Base-by-base conservation (phyloP, 2,797 vertebrate species). In the Sebastes elongatus region DNA sequence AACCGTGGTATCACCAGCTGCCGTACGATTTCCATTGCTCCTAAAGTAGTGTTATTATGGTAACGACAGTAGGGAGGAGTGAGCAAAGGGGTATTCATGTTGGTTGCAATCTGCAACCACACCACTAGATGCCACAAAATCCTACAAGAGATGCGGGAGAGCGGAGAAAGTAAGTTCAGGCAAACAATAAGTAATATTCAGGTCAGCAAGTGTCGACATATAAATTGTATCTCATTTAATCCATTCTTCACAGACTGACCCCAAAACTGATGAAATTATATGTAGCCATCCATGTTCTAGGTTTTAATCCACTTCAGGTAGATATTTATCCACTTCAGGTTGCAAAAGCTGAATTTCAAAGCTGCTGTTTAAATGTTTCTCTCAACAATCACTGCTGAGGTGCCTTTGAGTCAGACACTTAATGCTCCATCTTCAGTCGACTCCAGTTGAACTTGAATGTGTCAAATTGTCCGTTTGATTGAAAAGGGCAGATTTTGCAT, bases 401-500 rank as follows among this genome's bases (percentile, higher is more conserved):
- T 25, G 35, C 28, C 56, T 67, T 64, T 70, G 53, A 63, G n/a
- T 30, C 18, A 27, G 18, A 59, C 11, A 49, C 23, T 46, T 22
- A 81, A 78, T 9, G n/a, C 67, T 76, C 14, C 18, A 18, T 2
- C 9, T 63, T 66, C 14, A 74, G 2, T 65, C 10, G 20, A 32
- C 53, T 77, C 16, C 28, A 14, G 70, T 18, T 82, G 18, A 55
- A 80, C 73, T 32, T 30, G 42, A 74, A 71, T 30, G 53, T 68
- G 72, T 75, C 20, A 59, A 23, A 74, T 32, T n/a, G 7, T 64
- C 64, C 25, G 55, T 57, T 46, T 66, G 71, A 14, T 3, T 27
- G 70, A 57, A 70, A 85, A 88, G 59, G 81, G 18, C 71, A 81
- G 46, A 71, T 18, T 33, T 66, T 79, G 23, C 66, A 83, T 76